These are phyloP conservation scores for Nemurella pictetii DNA, from an alignment of 2,888 invertebrate genomes.

Conservation along the genomic window DNA sequence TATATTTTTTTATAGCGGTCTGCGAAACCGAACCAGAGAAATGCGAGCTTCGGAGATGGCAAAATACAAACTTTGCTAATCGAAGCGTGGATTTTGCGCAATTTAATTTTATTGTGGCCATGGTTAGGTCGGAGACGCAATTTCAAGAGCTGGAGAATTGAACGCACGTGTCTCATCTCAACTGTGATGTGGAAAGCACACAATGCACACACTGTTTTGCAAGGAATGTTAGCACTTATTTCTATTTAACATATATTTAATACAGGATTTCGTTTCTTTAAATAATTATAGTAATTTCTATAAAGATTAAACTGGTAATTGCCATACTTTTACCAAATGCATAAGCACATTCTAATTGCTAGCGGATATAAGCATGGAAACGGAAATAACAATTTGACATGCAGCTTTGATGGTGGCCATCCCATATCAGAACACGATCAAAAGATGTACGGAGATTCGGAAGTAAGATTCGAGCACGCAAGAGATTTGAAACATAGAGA, in stretches of 20 bases:
- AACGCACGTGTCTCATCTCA: background rate
- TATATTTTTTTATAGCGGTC: slow-evolving; percentile 4
- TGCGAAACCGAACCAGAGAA: no score
- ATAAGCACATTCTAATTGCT: background rate
- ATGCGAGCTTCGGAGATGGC: background rate
- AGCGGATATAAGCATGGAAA: background rate
- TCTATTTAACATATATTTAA: background rate
- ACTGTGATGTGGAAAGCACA: background rate
- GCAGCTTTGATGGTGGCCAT: background rate
- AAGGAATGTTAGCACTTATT: background rate
- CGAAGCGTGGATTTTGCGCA: background rate
- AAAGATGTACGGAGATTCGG: background rate
- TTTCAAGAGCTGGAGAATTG: background rate
- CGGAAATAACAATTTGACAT: background rate
- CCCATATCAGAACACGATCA: background rate
- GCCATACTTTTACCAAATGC: background rate
- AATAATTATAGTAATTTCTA: background rate
- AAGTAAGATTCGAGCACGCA: background rate
- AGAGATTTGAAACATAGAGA: background rate
- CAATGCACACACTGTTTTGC: background rate
- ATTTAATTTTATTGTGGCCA: background rate
- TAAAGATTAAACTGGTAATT: background rate
- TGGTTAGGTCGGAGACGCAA: background rate
- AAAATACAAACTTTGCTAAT: background rate
- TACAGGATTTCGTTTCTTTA: background rate